phyloP scores from a whole-genome alignment of 1,140 invertebrate species.

The Drosophila kurseongensis region DNA sequence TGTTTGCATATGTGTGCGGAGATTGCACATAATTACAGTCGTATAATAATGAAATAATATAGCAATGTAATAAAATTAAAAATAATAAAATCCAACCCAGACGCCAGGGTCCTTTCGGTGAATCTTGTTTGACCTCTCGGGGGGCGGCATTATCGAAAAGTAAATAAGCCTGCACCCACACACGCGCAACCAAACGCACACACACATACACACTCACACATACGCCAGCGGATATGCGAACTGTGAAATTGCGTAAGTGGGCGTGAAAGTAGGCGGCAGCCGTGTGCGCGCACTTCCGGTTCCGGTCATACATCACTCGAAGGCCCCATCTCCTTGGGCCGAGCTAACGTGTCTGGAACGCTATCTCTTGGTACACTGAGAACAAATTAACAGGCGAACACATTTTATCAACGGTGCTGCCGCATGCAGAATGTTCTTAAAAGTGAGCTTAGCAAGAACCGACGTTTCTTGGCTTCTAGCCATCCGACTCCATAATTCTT shows the following conservation, averaged over 20 bases:
- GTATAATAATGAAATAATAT: slow-evolving; percentile 62
- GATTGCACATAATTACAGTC: slow-evolving; percentile 62
- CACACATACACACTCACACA: slow-evolving; percentile 4
- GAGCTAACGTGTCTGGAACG: slow-evolving; percentile 16
- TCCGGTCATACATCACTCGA: slow-evolving; percentile 55
- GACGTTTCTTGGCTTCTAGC: no score
- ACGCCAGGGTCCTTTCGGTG: not conserved
- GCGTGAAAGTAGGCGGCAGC: slow-evolving; percentile 52
- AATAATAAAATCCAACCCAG: slow-evolving; percentile 48
- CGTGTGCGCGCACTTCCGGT: slow-evolving; percentile 61
- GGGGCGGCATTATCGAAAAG: slow-evolving; percentile 21
- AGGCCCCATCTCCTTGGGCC: slow-evolving; percentile 2
- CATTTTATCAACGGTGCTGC: no score
- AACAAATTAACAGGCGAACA: no score
- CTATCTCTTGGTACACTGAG: slow-evolving; percentile 11
- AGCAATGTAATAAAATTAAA: slow-evolving; percentile 43
- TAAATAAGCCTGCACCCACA: slow-evolving; percentile 19
- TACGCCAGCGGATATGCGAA: slow-evolving; percentile 17
- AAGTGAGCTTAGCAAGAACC: no score
- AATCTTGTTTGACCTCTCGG: slow-evolving; percentile 30
- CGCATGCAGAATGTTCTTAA: no score
- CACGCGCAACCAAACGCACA: not conserved
- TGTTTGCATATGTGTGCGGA: slow-evolving; percentile 5
- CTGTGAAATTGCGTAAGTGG: slow-evolving; percentile 65
- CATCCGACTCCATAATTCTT: no score